Percentiles rank a stretch among this genome's conserved stretches.
Evolutionary conservation across 1,140 invertebrate genomes (phyloP).

Genomic region (Bombus confusus): DNA sequence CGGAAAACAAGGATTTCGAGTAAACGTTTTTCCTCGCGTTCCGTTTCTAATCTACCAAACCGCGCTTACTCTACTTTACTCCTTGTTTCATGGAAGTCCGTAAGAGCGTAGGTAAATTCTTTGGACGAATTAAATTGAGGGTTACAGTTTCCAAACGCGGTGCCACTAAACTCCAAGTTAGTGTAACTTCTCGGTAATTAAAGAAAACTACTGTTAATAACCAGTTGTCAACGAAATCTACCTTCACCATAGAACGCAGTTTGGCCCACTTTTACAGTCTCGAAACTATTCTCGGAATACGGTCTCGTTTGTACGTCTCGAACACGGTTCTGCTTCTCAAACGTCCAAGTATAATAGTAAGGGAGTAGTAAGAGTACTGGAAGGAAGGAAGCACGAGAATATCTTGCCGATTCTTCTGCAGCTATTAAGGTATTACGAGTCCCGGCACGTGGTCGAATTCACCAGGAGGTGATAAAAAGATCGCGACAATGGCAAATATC

Average conservation of each 20-base stretch:
- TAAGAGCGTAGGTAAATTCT: background rate
- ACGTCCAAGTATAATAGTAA: background rate
- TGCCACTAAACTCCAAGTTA: background rate
- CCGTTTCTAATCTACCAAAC: background rate
- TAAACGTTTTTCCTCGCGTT: background rate
- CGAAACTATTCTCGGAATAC: background rate
- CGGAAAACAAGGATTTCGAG: background rate
- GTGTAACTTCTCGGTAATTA: background rate
- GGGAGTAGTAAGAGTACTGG: background rate
- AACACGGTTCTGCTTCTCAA: background rate
- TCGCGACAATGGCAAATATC: background rate
- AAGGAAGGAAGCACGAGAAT: background rate
- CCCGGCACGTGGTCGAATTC: background rate
- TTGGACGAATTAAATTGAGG: background rate
- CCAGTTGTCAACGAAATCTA: constrained; percentile 4
- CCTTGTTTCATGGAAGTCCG: background rate
- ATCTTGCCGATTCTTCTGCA: background rate
- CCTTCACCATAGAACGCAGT: background rate
- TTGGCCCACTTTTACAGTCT: constrained; percentile 1
- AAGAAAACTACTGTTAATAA: constrained; percentile 9
- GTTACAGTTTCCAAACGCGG: background rate
- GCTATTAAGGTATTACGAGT: constrained; percentile 17
- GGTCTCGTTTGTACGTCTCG: background rate
- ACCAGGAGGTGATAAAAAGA: background rate
- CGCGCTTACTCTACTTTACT: background rate